Base-by-base conservation (phyloP, 2,113 vertebrate species). In the Albula goreensis region DNA sequence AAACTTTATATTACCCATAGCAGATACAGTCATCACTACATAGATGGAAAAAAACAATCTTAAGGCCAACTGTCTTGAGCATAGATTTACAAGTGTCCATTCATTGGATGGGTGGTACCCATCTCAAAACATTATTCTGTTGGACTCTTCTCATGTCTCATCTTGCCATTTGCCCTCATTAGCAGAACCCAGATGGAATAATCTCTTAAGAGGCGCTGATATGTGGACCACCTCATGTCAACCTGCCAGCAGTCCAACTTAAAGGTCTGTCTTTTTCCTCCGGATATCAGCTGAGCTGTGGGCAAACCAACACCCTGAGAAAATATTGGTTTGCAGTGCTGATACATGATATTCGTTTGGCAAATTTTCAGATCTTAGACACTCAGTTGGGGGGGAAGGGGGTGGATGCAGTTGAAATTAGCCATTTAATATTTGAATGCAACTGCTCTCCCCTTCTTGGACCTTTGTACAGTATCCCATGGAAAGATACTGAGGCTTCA, bases 91-190 rank as follows among this genome's bases (percentile, higher is more conserved):
- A 89, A 88, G 81, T 85, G 89, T 87, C 86, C 90, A 87, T 89
- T 88, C 90, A 88, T 50, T 70, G 88, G 89, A 86, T 52, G 22
- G 88, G 90, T 88, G 80, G 85, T 89, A 91, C 90, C 92, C 91
- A 91, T 89, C 87, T 91, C 87, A 90, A 91, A 90, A 90, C 92
- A 89, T 87, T 77, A 88, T 92, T 92, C 92, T 57, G 92, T 91
- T 91, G 86, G 81, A 81, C 81, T 89, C 82, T 86, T 92, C 89
- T 89, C 88, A 88, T 80, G 87, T 90, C 83, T 91, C 86, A 91
- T 88, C 90, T 92, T 88, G 87, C 87, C 80, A 86, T 89, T 90
- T 94, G 90, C 86, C 92, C 92, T 92, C 93, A 93, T 93, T 92
- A 95, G 85, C 89, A 22, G 70, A 86, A 86, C 78, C 89, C 79